phyloP scores from a whole-genome alignment of 2,113 vertebrate genomes.

The Gobio gobio region DNA sequence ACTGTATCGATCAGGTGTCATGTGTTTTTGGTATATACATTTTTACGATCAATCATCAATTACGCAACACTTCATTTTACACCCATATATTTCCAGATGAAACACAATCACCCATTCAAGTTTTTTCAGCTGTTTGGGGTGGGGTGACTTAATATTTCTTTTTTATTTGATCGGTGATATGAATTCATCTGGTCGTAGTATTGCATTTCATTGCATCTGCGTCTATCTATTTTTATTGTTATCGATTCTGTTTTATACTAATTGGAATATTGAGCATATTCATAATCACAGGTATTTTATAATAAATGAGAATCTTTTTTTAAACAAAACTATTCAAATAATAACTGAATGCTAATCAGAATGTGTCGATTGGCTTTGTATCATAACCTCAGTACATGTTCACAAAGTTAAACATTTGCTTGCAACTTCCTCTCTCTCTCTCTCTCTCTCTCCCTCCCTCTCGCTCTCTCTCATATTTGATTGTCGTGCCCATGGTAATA shows the following conservation, averaged over 20 bases:
- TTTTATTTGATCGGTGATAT: background rate
- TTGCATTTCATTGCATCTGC: background rate
- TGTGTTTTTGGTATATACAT: background rate
- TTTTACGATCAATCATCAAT: background rate
- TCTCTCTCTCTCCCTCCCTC: background rate
- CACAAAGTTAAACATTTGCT: background rate
- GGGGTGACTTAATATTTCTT: background rate
- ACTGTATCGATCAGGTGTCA: background rate
- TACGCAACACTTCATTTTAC: background rate
- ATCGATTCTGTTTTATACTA: background rate
- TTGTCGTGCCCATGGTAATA: background rate
- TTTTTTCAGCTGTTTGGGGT: slow-evolving; percentile 4
- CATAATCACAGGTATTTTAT: background rate
- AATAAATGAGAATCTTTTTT: background rate
- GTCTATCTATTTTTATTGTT: background rate
- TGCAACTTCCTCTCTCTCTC: slow-evolving; percentile 6
- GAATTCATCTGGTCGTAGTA: background rate
- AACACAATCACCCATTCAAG: background rate
- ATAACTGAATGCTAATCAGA: background rate
- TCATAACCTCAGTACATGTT: background rate
- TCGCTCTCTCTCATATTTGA: background rate
- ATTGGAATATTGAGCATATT: background rate
- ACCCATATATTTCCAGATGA: background rate
- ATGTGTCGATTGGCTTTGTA: background rate
- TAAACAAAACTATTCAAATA: background rate